Conservation (phyloP, 1,140 invertebrate genomes). For the Oncopodura yosiiana region DNA sequence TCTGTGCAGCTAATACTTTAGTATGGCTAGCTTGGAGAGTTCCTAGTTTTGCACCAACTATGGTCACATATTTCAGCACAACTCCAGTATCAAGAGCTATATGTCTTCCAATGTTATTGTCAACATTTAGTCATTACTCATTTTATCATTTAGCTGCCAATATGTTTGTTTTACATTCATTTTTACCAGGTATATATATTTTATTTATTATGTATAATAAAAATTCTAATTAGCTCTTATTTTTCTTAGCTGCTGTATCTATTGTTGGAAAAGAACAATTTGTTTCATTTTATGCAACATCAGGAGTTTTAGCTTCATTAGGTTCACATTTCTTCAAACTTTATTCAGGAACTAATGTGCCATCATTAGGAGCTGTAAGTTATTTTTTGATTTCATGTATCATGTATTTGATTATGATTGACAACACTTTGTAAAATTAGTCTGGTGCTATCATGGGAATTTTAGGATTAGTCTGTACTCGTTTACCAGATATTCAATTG, state of each 20-base stretch:
- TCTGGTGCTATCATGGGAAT: constrained; percentile 89
- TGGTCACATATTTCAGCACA: constrained; percentile 78
- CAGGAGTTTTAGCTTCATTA: constrained; percentile 78
- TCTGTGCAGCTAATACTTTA: constrained; percentile 64
- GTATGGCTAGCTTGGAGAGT: constrained; percentile 78
- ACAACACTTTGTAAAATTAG: constrained; percentile 44
- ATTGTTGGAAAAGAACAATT: constrained; percentile 86
- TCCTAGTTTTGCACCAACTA: constrained; percentile 56
- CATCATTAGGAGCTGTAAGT: constrained; percentile 85
- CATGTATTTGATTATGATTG: not conserved
- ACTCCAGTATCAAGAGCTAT: constrained; percentile 59
- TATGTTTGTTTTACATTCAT: constrained; percentile 92
- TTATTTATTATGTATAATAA: not conserved
- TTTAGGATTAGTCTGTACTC: constrained; percentile 72
- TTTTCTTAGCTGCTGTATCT: constrained; percentile 49
- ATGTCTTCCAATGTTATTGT: constrained; percentile 80
- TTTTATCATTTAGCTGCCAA: constrained; percentile 76
- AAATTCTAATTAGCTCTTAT: not conserved
- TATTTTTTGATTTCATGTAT: constrained; percentile 14
- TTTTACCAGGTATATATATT: constrained; percentile 40
- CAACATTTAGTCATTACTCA: constrained; percentile 86
- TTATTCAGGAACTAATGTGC: constrained; percentile 50
- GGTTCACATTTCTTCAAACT: constrained; percentile 73
- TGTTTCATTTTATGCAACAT: constrained; percentile 75
- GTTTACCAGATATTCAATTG: constrained; percentile 74